Conservation (phyloP, 2,888 invertebrate genomes). For the Buathra laborator region DNA sequence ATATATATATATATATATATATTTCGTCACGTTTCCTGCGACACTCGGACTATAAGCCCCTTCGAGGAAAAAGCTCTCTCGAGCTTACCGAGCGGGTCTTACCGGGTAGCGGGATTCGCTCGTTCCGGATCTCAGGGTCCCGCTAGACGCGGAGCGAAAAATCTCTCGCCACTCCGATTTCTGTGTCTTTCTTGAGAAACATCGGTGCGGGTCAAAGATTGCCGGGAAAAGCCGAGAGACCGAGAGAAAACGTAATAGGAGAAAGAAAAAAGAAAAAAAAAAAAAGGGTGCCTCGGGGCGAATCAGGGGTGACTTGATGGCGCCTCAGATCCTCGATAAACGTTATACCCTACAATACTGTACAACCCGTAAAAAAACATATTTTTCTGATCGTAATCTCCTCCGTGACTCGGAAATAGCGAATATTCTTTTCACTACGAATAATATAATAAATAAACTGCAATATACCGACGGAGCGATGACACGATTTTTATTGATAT, state of each 20-base stretch:
- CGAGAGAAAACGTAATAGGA: background rate
- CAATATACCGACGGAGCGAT: background rate
- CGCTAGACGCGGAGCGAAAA: background rate
- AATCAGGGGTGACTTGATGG: constrained; percentile 6
- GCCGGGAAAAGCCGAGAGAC: background rate
- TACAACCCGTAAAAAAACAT: background rate
- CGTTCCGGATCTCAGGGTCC: constrained; percentile 8
- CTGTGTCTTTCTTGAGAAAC: background rate
- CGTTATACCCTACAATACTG: background rate
- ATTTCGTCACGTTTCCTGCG: constrained; percentile 17
- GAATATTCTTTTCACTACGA: background rate
- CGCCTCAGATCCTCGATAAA: background rate
- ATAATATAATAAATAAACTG: background rate
- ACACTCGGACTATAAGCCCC: constrained; percentile 13
- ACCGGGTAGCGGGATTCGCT: background rate
- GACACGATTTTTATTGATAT: constrained; percentile 5
- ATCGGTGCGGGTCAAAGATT: constrained; percentile 7
- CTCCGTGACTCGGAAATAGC: background rate
- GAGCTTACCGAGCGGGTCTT: constrained; percentile 32
- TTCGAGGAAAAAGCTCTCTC: constrained; percentile 20
- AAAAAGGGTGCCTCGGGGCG: background rate
- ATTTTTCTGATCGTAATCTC: constrained; percentile 17
- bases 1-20: background rate
- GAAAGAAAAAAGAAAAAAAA: background rate
- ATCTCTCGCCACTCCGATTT: constrained; percentile 17